These are phyloP conservation scores for Polypedilum vanderplanki DNA, from an alignment of 1,140 invertebrate species.

Conservation along the genomic window DNA sequence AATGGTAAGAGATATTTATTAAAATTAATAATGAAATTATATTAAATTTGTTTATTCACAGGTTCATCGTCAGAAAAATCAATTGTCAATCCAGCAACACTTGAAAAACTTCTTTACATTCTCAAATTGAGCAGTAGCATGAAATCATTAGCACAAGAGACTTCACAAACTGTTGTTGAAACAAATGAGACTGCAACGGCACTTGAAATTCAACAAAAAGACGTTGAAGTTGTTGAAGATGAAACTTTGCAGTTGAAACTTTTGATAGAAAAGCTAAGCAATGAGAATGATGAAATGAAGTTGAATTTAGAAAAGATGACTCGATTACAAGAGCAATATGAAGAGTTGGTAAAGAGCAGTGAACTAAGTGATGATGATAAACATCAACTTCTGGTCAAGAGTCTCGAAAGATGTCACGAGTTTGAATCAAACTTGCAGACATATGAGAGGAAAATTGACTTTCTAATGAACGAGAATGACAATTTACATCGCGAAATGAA, in stretches of 20 bases:
- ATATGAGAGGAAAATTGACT: conserved; percentile 36
- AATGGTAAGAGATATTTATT: conserved; percentile 45
- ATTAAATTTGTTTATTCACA: conserved; percentile 30
- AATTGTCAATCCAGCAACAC: conserved; percentile 48
- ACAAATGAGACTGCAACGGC: conserved; percentile 30
- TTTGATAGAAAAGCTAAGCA: background rate
- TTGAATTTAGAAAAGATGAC: conserved; percentile 33
- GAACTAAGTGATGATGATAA: conserved; percentile 36
- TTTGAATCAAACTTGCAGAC: conserved; percentile 35
- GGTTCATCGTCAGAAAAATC: conserved; percentile 41
- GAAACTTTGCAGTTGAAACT: background rate
- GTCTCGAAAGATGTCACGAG: conserved; percentile 34
- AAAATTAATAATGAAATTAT: background rate
- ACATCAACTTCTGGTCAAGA: conserved; percentile 33
- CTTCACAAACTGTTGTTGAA: conserved; percentile 43
- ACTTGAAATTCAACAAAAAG: conserved; percentile 30
- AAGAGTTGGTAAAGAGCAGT: conserved; percentile 38
- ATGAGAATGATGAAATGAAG: conserved; percentile 30
- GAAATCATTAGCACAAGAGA: conserved; percentile 52
- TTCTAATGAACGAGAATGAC: conserved; percentile 39
- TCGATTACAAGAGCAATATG: conserved; percentile 37
- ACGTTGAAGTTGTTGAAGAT: background rate
- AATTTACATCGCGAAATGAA: background rate
- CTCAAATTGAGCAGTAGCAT: conserved; percentile 47
- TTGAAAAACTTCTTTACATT: conserved; percentile 52